These are phyloP conservation scores for Cantharis flavilabris DNA, from an alignment of 2,888 invertebrate genomes.

Conservation along the genomic window DNA sequence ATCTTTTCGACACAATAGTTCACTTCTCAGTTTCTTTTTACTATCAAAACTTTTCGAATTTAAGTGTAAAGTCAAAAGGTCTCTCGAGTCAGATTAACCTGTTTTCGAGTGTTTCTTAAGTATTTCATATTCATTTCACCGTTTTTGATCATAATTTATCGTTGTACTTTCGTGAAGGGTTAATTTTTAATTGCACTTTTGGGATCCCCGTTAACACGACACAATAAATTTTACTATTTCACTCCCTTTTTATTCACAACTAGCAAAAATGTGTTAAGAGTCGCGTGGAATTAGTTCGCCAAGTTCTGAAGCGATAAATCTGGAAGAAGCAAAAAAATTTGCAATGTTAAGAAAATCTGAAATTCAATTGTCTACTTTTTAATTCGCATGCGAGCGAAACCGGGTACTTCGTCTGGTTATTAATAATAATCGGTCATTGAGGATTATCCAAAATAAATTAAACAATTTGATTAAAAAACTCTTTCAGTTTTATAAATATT, in stretches of 20 bases:
- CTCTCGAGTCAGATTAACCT: constrained; percentile 39
- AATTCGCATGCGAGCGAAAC: too few relatives aligned
- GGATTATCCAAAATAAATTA: too few relatives aligned
- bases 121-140: constrained; percentile 40
- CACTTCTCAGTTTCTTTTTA: background rate
- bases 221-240: background rate
- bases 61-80: background rate
- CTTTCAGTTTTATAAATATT: too few relatives aligned
- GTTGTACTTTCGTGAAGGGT: constrained; percentile 39
- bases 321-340: background rate
- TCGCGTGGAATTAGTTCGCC: background rate
- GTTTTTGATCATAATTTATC: constrained; percentile 38
- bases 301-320: too few relatives aligned
- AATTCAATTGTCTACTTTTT: too few relatives aligned
- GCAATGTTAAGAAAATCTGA: too few relatives aligned
- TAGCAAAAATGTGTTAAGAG: background rate
- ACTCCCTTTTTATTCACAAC: background rate
- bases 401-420: too few relatives aligned
- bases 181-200: constrained; percentile 40
- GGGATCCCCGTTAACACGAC: constrained; percentile 32
- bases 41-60: background rate
- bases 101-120: constrained; percentile 29
- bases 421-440: too few relatives aligned
- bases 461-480: too few relatives aligned
- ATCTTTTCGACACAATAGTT: background rate